Evolutionary conservation across 2,797 vertebrate genomes (phyloP).

Genomic region (Acanthurus tractus): DNA sequence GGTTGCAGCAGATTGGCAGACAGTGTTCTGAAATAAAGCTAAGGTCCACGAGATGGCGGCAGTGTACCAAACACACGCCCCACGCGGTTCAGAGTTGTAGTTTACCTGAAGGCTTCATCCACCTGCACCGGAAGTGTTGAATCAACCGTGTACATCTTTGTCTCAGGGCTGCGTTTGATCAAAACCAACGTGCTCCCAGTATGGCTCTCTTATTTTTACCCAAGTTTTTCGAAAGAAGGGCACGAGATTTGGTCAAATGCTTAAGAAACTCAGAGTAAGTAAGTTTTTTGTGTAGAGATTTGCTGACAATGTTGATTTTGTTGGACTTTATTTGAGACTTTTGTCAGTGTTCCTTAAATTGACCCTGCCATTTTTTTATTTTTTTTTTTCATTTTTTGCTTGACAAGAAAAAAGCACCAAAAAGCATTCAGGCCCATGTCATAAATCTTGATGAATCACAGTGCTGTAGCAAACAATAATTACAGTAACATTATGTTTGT

Average conservation of each 20-base stretch:
- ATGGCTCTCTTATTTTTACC: not conserved
- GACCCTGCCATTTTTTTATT: too few relatives aligned
- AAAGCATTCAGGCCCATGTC: too few relatives aligned
- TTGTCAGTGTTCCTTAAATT: too few relatives aligned
- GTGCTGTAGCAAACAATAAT: not conserved
- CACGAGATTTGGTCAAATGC: not conserved
- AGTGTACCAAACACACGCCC: not conserved
- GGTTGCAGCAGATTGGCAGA: too few relatives aligned
- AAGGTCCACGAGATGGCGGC: not conserved
- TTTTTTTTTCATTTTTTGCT: too few relatives aligned
- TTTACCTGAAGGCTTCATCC: not conserved
- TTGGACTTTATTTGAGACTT: too few relatives aligned
- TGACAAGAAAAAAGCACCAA: too few relatives aligned
- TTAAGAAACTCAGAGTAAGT: slow-evolving; percentile 8
- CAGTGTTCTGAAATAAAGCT: too few relatives aligned
- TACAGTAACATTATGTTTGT: not conserved
- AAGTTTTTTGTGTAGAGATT: not conserved
- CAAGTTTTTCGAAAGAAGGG: not conserved
- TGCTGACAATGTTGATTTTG: not conserved
- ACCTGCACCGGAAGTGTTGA: not conserved
- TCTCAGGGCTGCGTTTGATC: not conserved
- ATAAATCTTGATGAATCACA: too few relatives aligned
- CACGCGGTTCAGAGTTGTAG: fast-evolving
- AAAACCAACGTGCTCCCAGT: not conserved
- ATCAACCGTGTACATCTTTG: fast-evolving